Base-by-base conservation (phyloP, 2,888 invertebrate genomes). In the Caprella mutica region DNA sequence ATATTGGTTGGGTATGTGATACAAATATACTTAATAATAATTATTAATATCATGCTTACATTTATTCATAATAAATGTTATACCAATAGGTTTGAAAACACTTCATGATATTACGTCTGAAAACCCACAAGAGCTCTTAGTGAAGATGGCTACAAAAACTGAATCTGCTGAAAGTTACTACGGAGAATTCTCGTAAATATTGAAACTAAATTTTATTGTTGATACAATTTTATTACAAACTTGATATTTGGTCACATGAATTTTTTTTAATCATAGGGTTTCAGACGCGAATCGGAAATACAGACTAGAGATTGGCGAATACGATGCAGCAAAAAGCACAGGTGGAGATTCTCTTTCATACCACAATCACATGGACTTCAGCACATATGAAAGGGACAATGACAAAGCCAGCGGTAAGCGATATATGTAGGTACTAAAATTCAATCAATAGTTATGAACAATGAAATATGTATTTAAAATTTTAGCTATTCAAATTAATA, bases 281-380 rank as follows among this genome's bases (percentile, higher is more conserved):
- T 56, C 57, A 19, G 39, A 33, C 1, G 1, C 14, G 4, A 21
- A 24, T 3, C 88, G 88, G 0, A n/a, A n/a, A n/a, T 92, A 85
- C 72, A 78, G 81, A 40, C 73, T 92, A 29, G 77, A 79, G 43
- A 81, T 91, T 0, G 75, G 77, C 40, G 86, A 84, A 0, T 92
- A 85, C 71, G 77, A 76, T 19, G 30, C 46, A 42, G 40, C 8
- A 5, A 24, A 38, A 21, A 92, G 93, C 0, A 90, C 90, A 68
- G 89, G 90, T 0, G 89, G 88, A 52, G 90, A 93, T 70, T 89
- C 91, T 0, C 77, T 93, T 62, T 82, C 85, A 63, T 91, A 90
- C 70, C 92, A 93, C 70, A 87, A 90, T 72, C 81, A 81, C 38
- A 89, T 90, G 86, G 83, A 88, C 67, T 93, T 93, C 74, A 91